Evolutionary conservation across 2,888 invertebrate species (phyloP).

Genomic region (Nomada ruficornis): DNA sequence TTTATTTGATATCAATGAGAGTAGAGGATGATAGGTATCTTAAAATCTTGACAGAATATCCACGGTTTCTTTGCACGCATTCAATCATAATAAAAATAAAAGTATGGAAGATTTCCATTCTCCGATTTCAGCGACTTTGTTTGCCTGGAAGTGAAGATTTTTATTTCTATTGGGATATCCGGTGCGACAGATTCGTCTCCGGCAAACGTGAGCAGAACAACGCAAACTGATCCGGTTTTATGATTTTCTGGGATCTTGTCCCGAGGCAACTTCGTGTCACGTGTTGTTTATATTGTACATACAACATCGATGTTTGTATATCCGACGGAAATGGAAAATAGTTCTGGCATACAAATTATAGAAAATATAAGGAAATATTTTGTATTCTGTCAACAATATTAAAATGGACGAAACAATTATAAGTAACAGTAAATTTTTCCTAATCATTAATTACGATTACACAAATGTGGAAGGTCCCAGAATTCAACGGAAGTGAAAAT

Average conservation of each 20-base stretch:
- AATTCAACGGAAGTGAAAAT: background rate
- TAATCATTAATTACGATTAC: background rate
- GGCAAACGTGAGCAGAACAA: conserved; percentile 22
- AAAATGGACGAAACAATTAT: too few relatives aligned
- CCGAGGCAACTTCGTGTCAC: background rate
- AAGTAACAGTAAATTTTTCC: background rate
- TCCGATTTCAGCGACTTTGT: conserved; percentile 17
- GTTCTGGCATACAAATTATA: background rate
- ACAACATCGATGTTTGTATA: background rate
- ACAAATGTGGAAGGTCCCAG: background rate
- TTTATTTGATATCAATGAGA: too few relatives aligned
- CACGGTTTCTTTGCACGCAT: background rate
- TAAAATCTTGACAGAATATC: conserved; percentile 23
- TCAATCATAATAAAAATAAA: conserved; percentile 38
- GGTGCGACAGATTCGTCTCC: conserved; percentile 34
- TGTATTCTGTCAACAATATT: too few relatives aligned
- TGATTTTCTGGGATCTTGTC: conserved; percentile 15
- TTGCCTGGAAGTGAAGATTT: conserved; percentile 37
- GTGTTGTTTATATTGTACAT: background rate
- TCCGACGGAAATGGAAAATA: conserved; percentile 1
- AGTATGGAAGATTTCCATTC: background rate
- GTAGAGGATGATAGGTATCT: background rate
- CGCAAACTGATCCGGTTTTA: conserved; percentile 38
- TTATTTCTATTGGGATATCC: conserved; percentile 49
- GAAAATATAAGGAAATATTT: too few relatives aligned